These are phyloP conservation scores for Bugula neritina DNA, from an alignment of 2,888 invertebrate species.

Conservation along the genomic window DNA sequence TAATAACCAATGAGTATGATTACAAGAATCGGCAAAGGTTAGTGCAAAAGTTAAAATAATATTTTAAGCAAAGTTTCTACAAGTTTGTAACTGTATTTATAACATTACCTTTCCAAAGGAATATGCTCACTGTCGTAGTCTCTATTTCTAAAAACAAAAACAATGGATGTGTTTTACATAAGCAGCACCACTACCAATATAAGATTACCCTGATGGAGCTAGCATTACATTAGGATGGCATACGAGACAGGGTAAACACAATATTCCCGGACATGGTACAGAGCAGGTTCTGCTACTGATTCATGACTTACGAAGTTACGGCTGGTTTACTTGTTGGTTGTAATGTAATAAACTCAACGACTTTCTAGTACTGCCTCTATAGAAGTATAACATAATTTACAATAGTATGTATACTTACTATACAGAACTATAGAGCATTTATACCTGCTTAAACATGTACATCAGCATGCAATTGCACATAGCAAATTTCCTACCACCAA, in stretches of 20 bases:
- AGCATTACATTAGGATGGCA: neutral
- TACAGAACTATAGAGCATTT: neutral
- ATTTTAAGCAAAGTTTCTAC: too few species aligned
- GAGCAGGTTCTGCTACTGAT: neutral
- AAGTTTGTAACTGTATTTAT: too few species aligned
- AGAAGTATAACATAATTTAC: neutral
- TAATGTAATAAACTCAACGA: conserved; percentile 16
- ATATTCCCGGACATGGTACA: neutral
- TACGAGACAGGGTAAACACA: neutral
- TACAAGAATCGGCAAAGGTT: too few species aligned
- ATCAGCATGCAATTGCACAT: neutral
- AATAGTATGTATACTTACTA: neutral
- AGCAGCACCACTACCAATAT: neutral
- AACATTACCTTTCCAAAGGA: conserved; percentile 18
- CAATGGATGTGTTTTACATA: neutral
- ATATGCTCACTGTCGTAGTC: conserved; percentile 2
- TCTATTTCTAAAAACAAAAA: conserved; percentile 7
- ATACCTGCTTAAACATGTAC: too few species aligned
- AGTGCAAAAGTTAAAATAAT: too few species aligned
- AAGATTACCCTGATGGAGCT: neutral
- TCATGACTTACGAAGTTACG: neutral
- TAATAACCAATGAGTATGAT: too few species aligned
- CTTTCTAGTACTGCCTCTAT: conserved; percentile 7
- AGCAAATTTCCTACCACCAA: neutral
- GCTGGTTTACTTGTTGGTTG: neutral